Evolutionary conservation across 2,888 invertebrate genomes (phyloP), one percentile per base, ranked within the genome.

Genomic region (Spodoptera exigua): DNA sequence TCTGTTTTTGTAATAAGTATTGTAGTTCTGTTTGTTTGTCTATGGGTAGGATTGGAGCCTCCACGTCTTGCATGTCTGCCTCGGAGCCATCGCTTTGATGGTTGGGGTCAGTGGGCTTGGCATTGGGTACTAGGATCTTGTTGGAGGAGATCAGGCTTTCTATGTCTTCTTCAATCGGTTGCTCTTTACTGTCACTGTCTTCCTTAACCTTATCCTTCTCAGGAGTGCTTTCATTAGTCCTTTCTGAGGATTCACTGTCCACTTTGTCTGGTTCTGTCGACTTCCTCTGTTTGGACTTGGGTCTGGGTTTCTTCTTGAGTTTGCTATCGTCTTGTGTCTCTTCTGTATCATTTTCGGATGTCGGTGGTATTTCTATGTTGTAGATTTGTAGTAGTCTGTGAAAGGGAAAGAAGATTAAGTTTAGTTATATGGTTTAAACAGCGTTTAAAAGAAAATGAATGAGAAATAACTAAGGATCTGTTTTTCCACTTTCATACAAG

Each of bases 301-400:
- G 86, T 40, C 91, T 87, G 12, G 89, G 89, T 52, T 92, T 91
- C 75, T 91, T 94, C 75, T 90, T 93, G 40, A 90, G 82, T 74
- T 88, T 94, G 80, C 80, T 83, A 5, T 92, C 90, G 32, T 89
- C 89, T 32, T 78, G 74, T 0, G 70, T 64, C 2, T 95, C 95
- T 56, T 95, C 94, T 1, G 91, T 89, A 12, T 89, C 88, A n/a
- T 83, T 82, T 11, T 95, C 95, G 0, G 94, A 92, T 59, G 95
- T 95, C 0, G 95, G 96, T 68, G 95, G 95, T 10, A 95, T 91
- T 77, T 96, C 95, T 56, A 97, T 95, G 79, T 97, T 96, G 88
- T 97, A 96, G 76, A 96, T 96, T 88, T 96, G 96, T n/a, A 97
- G 92, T 74, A 97, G 94, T 84, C 97, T 97, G 89, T 0, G 70